These are phyloP conservation scores for Aulostomus chinensis DNA, from an alignment of 2,797 vertebrate species.

Conservation along the genomic window DNA sequence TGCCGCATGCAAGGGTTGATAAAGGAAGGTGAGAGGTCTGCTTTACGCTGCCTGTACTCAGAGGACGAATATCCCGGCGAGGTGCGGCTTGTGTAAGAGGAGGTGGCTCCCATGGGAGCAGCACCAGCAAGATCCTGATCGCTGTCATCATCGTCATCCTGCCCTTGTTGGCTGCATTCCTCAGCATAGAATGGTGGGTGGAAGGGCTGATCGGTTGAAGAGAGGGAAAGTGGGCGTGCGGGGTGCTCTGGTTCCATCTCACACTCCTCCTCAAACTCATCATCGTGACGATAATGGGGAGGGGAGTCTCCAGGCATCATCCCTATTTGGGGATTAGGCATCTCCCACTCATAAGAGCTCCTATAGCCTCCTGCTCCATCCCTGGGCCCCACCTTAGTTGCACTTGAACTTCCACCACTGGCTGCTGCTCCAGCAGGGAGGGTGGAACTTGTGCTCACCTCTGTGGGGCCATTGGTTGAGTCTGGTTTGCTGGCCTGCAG, in stretches of 20 bases:
- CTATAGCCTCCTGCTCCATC: slow-evolving; percentile 70
- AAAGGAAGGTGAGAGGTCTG: slow-evolving; percentile 95
- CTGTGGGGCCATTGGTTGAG: slow-evolving; percentile 84
- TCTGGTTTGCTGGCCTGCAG: slow-evolving; percentile 68
- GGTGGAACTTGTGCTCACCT: slow-evolving; percentile 76
- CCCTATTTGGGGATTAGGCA: slow-evolving; percentile 72
- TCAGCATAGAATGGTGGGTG: slow-evolving; percentile 73
- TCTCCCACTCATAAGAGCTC: slow-evolving; percentile 78
- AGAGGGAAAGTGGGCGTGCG: slow-evolving; percentile 84
- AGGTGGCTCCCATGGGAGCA: slow-evolving; percentile 59
- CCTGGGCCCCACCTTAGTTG: slow-evolving; percentile 62
- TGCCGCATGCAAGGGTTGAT: slow-evolving; percentile 91
- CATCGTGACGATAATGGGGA: slow-evolving; percentile 79
- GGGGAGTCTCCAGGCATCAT: slow-evolving; percentile 80
- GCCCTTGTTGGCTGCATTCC: slow-evolving; percentile 66
- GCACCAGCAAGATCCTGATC: slow-evolving; percentile 66
- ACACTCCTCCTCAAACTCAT: slow-evolving; percentile 81
- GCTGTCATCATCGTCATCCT: slow-evolving; percentile 61
- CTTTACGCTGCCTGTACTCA: slow-evolving; percentile 84
- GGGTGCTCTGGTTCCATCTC: slow-evolving; percentile 83
- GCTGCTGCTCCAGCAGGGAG: slow-evolving; percentile 43
- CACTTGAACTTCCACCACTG: slow-evolving; percentile 31
- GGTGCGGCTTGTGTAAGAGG: slow-evolving; percentile 69
- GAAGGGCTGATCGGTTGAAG: slow-evolving; percentile 82
- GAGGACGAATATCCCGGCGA: slow-evolving; percentile 84